Evolutionary conservation across 2,888 invertebrate genomes (phyloP).

Genomic region (Uloborus plumipes): DNA sequence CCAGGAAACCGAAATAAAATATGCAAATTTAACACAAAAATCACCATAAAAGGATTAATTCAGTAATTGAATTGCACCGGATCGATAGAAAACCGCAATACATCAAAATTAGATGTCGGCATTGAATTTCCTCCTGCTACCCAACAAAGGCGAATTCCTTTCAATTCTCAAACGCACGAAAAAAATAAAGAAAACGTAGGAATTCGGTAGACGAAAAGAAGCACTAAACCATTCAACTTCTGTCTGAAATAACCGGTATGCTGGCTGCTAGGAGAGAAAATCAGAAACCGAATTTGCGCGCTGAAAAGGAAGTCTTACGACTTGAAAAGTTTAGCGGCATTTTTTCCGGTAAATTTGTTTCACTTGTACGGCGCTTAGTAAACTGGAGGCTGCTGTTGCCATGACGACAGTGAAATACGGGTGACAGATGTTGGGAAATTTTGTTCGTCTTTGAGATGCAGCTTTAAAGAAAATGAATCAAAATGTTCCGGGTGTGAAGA

Average conservation of each 20-base stretch:
- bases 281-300: slow-evolving; percentile 34
- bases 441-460: slow-evolving; percentile 32
- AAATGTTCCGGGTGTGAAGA: slow-evolving; percentile 1
- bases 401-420: slow-evolving; percentile 32
- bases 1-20: too few relatives aligned
- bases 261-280: slow-evolving; percentile 43
- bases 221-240: slow-evolving; percentile 34
- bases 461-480: slow-evolving; percentile 43
- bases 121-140: too few relatives aligned
- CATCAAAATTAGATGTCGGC: too few relatives aligned
- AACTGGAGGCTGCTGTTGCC: slow-evolving; percentile 29
- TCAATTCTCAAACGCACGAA: slow-evolving; percentile 1
- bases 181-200: slow-evolving; percentile 28
- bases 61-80: too few relatives aligned
- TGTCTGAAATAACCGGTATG: slow-evolving; percentile 46
- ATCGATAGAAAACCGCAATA: too few relatives aligned
- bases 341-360: slow-evolving; percentile 43
- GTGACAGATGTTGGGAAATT: slow-evolving; percentile 47
- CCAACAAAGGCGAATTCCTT: too few relatives aligned
- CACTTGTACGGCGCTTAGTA: slow-evolving; percentile 36
- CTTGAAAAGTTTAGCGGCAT: slow-evolving; percentile 46
- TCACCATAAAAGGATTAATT: too few relatives aligned
- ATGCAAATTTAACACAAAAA: too few relatives aligned
- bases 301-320: slow-evolving; percentile 43
- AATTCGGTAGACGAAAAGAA: slow-evolving; percentile 20